Base-by-base conservation (phyloP, 2,113 vertebrate genomes). In the Thomomys bottae region DNA sequence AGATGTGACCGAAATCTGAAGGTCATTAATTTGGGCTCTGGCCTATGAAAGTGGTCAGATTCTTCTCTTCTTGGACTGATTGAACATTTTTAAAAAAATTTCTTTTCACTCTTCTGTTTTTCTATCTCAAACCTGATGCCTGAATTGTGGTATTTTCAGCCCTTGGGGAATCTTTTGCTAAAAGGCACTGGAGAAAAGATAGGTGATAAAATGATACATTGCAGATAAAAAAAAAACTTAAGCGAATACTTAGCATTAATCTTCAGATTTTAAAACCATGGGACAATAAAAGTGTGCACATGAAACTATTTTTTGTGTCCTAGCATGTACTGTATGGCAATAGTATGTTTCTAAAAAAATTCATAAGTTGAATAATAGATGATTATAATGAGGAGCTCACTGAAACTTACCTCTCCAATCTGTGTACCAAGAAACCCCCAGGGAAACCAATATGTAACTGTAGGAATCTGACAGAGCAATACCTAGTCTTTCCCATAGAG, bases 1-100 rank as follows among this genome's bases (percentile, higher is more conserved):
- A 78, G 57, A 20, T n/a, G 70, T 75, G 64, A 84, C 36, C 79
- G 79, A 72, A 76, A 90, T 87, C 75, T 88, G 38, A 95, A 86
- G 75, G 70, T 87, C 59, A n/a, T 36, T 95, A 32, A 28, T 94
- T 93, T 92, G 70, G 42, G 89, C 45, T 40, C 28, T 80, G 40
- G 17, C n/a, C 78, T 86, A 0, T 83, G 49, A 93, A 84, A 83
- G 20, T 91, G 32, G 38, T 57, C 70, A 87, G 66, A 38, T 61
- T 2, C 32, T 87, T 21, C 18, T 90, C 45, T 89, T 89, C 45
- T 36, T 72, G 71, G 49, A 24, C 23, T 26, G 11, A 72, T 84
- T 72, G 32, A 92, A 18, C 30, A 88, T 14, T 88, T 93, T 86
- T 30, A 8, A 49, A 49, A 49, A 49, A 88, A 67, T 91, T 88